A percentile compares a stretch with the other conserved stretches of the same genome.
phyloP scores from a whole-genome alignment of 2,797 vertebrate species.

The Simalia tracyae region DNA sequence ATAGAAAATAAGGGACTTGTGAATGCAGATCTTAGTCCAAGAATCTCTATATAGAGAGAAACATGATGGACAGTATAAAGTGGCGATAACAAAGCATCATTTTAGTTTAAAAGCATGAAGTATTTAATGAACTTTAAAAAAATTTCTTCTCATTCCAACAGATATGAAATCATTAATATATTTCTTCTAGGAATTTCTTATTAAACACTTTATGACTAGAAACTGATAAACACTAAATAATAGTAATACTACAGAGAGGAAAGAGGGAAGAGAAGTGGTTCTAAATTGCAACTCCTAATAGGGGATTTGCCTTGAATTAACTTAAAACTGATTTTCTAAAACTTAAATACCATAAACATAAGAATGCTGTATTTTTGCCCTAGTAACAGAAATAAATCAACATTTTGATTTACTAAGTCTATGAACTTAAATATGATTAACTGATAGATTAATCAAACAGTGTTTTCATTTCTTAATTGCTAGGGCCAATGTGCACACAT shows the following conservation, averaged over 20 bases:
- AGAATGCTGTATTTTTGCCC: background rate
- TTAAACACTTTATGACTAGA: background rate
- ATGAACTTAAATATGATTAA: background rate
- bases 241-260: too few species aligned
- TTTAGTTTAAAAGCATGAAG: constrained; percentile 59
- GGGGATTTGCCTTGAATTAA: background rate
- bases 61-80: background rate
- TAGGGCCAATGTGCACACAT: background rate
- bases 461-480: background rate
- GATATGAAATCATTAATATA: constrained; percentile 48
- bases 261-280: background rate
- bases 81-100: background rate
- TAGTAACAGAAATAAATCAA: background rate
- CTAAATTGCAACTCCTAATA: background rate
- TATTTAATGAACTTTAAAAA: constrained; percentile 36
- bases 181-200: background rate
- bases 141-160: constrained; percentile 43
- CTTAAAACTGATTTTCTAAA: background rate
- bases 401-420: background rate
- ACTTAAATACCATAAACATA: background rate
- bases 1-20: too few species aligned
- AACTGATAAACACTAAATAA: background rate
- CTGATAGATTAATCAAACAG: background rate
- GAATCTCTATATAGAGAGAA: background rate
- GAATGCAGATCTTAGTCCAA: background rate